Conservation (phyloP, 2,797 vertebrate genomes). For the Kryptolebias ocellatus region DNA sequence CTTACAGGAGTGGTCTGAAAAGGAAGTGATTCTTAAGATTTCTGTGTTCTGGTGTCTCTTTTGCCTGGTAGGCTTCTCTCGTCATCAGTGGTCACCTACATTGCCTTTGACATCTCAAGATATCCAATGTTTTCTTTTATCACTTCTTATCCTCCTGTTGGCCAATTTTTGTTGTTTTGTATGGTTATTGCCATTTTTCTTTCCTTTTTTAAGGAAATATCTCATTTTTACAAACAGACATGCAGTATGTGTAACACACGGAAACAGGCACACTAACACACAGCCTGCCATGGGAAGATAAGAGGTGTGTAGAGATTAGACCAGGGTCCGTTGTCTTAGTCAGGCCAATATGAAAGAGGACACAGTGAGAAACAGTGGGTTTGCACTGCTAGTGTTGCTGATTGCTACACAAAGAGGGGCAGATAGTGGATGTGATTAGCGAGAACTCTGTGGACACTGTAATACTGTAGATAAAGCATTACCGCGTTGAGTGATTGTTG, state of each 20-base stretch:
- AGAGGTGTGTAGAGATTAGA: constrained; percentile 69
- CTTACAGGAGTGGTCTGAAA: not conserved
- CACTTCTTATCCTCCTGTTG: not conserved
- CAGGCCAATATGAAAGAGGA: constrained; percentile 46
- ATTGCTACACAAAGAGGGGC: constrained; percentile 36
- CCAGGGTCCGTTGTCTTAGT: constrained; percentile 58
- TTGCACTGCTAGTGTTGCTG: constrained; percentile 23
- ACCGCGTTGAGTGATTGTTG: not conserved
- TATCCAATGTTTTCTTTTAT: not conserved
- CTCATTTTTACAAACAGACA: constrained; percentile 1
- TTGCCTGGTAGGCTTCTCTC: not conserved
- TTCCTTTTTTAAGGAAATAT: not conserved
- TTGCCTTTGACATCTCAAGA: not conserved
- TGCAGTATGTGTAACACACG: constrained; percentile 3
- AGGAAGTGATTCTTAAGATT: constrained; percentile 5
- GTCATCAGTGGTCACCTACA: not conserved
- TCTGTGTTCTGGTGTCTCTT: constrained; percentile 8
- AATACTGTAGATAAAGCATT: constrained; percentile 12
- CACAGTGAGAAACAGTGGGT: constrained; percentile 31
- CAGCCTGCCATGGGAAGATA: constrained; percentile 65
- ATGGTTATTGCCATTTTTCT: constrained; percentile 3
- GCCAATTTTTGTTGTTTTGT: not conserved
- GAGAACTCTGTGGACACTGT: constrained; percentile 11
- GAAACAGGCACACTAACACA: constrained; percentile 15
- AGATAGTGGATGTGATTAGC: constrained; percentile 9